These are phyloP conservation scores for Atherinosoma microstoma DNA, from an alignment of 2,797 vertebrate species.

Conservation along the genomic window DNA sequence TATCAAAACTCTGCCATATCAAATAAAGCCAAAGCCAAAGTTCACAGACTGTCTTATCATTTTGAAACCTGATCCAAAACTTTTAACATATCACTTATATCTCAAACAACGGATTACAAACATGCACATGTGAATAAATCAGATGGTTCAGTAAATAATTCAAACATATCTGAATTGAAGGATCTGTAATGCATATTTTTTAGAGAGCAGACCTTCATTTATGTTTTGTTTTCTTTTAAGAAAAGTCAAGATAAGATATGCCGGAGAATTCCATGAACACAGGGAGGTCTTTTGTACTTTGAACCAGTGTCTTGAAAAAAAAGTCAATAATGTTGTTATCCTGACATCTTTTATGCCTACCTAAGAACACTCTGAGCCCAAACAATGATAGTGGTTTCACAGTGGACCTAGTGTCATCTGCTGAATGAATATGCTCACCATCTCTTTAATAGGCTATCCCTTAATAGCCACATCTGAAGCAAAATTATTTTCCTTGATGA, in stretches of 20 bases:
- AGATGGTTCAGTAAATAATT: neutral
- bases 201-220: neutral
- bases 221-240: constrained; percentile 39
- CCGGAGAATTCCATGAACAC: constrained; percentile 22
- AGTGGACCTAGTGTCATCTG: neutral
- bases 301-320: constrained; percentile 67
- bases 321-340: constrained; percentile 57
- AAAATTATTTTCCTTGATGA: neutral
- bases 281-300: constrained; percentile 63
- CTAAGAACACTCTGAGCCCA: neutral
- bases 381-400: constrained; percentile 1
- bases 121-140: neutral
- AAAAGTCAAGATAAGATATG: constrained; percentile 66
- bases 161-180: neutral
- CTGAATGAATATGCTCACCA: neutral
- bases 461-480: neutral
- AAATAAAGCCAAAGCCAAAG: constrained; percentile 9
- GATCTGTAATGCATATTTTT: too few species aligned
- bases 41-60: neutral
- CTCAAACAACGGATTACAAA: neutral
- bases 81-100: neutral
- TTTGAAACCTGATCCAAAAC: neutral
- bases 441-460: neutral
- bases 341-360: constrained; percentile 19
- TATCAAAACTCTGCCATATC: neutral